Evolutionary conservation across 2,113 vertebrate species (phyloP).

Genomic region (Loxodonta africana): DNA sequence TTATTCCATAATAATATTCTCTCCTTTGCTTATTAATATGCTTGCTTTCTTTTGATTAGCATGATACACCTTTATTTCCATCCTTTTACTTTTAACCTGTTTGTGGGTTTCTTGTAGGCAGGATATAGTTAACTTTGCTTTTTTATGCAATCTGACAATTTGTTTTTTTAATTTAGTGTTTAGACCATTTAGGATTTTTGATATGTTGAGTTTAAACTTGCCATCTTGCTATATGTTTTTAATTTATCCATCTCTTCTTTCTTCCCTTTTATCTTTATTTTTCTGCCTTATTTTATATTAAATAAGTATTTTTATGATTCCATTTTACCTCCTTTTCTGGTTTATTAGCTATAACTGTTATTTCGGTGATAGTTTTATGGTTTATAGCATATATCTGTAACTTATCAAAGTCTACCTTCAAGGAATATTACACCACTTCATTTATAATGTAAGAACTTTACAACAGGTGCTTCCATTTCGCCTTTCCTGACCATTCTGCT

Average conservation of each 20-base stretch:
- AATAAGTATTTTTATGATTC: conserved; percentile 17
- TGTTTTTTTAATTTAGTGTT: neutral
- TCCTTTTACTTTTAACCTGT: neutral
- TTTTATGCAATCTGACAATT: conserved; percentile 42
- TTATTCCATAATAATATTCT: conserved; percentile 27
- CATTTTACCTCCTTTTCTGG: conserved; percentile 20
- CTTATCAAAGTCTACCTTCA: neutral
- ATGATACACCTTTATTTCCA: neutral
- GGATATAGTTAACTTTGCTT: neutral
- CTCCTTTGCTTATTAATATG: conserved; percentile 12
- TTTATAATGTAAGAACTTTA: neutral
- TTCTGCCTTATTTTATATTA: neutral
- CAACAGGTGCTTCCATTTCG: neutral
- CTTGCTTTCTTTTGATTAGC: neutral
- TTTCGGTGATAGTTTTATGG: conserved; percentile 1
- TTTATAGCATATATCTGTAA: conserved; percentile 37
- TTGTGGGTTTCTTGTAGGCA: conserved; percentile 6
- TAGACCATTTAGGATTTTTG: conserved; percentile 20
- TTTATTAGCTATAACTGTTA: neutral
- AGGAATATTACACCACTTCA: neutral
- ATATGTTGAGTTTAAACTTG: neutral
- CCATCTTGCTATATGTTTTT: conserved; percentile 28
- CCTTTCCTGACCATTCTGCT: neutral
- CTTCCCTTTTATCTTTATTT: neutral
- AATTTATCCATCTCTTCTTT: neutral